A percentile compares a stretch with the other conserved stretches of the same genome.
Evolutionary conservation across 2,888 invertebrate species (phyloP).

Genomic region (Nomada ferruginata): DNA sequence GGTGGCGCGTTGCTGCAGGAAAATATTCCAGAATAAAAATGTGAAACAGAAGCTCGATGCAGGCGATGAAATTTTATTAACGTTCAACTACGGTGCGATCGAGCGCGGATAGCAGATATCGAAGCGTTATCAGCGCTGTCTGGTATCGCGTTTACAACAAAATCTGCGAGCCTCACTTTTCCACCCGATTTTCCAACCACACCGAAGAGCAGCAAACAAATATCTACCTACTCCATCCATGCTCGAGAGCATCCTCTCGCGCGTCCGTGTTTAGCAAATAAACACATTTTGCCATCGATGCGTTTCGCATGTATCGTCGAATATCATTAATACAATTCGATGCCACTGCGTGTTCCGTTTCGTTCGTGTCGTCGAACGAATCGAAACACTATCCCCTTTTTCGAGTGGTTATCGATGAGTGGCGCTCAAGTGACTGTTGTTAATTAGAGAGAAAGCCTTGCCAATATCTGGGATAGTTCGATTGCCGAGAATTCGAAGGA

Average conservation of each 20-base stretch:
- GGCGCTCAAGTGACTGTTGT: neutral
- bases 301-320: slow-evolving; percentile 8
- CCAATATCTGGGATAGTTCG: neutral
- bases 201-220: slow-evolving; percentile 31
- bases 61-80: slow-evolving; percentile 36
- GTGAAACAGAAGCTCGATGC: neutral
- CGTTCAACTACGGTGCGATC: slow-evolving; percentile 13
- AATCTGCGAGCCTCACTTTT: slow-evolving; percentile 19
- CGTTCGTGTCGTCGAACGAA: slow-evolving; percentile 25
- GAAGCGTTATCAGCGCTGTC: slow-evolving; percentile 44
- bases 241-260: neutral
- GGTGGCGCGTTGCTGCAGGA: neutral
- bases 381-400: slow-evolving; percentile 26
- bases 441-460: slow-evolving; percentile 14
- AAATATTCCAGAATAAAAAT: neutral
- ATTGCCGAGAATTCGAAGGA: neutral
- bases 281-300: slow-evolving; percentile 21
- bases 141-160: slow-evolving; percentile 32
- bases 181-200: slow-evolving; percentile 3
- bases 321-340: slow-evolving; percentile 54
- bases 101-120: slow-evolving; percentile 19
- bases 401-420: neutral
- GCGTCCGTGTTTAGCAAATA: slow-evolving; percentile 38
- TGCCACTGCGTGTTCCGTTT: neutral
- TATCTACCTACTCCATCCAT: neutral